Evolutionary conservation across 2,888 invertebrate genomes (phyloP).

Genomic region (Pollenia angustigena): DNA sequence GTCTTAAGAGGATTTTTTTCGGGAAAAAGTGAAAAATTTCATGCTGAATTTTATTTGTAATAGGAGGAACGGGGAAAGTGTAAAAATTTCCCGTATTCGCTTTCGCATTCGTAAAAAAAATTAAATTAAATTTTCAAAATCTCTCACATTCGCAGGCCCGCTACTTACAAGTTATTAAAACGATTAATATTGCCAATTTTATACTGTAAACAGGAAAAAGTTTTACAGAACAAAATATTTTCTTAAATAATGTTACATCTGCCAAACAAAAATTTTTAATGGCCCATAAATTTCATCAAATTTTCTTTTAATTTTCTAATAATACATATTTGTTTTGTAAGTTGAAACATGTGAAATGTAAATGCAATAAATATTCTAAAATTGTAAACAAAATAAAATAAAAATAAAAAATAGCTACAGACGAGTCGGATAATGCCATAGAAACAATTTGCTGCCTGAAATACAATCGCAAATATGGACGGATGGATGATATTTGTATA

Average conservation of each 20-base stretch:
- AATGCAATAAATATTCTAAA: conserved; percentile 33
- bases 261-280: conserved; percentile 34
- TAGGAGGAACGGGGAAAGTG: no score
- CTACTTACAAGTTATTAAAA: background rate
- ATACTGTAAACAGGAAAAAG: background rate
- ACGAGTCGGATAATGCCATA: conserved; percentile 28
- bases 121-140: no score
- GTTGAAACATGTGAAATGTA: conserved; percentile 31
- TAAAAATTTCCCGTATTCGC: no score
- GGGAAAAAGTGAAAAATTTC: no score
- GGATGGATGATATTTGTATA: background rate
- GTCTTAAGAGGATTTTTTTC: no score
- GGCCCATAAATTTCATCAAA: conserved; percentile 17
- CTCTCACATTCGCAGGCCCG: no score
- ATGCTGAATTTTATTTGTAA: no score
- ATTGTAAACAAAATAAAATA: conserved; percentile 46
- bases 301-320: conserved; percentile 9
- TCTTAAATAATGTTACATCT: background rate
- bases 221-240: conserved; percentile 14
- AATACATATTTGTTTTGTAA: conserved; percentile 41
- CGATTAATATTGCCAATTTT: background rate
- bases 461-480: background rate
- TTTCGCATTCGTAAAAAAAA: no score
- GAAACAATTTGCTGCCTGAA: conserved; percentile 27
- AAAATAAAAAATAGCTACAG: conserved; percentile 22